Base-by-base conservation (phyloP, 2,797 vertebrate genomes). In the Tachyglossus aculeatus region DNA sequence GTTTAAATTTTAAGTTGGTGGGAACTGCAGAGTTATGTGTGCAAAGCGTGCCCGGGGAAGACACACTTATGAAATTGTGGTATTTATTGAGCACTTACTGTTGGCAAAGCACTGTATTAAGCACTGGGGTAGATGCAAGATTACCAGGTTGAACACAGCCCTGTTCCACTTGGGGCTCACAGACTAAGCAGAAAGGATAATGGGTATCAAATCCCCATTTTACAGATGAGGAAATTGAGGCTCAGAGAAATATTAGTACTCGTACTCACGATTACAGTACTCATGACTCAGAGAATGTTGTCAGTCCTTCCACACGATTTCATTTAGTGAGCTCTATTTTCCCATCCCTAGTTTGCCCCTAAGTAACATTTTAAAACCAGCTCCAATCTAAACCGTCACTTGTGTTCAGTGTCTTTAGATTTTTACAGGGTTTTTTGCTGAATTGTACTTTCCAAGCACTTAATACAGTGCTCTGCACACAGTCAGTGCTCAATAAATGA, bases 341-440 rank as follows among this genome's bases (percentile, higher is more conserved):
- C 72, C 57, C 9, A 69, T 82, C 51, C 48, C 64, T 53, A 19
- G 48, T 76, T 84, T 63, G 80, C 78, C 67, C 59, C 60, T 63
- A 16, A 72, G 67, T 39, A 69, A 31, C 67, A 55, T 70, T 57
- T 83, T 74, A 43, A 63, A 81, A 45, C 27, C 61, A 55, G 63
- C 36, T 10, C 53, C 58, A 79, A 36, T 65, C 72, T 73, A 39
- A 33, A 38, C 69, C 50, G 41, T 67, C 71, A 59, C 51, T 43
- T 57, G 45, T 53, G 22, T 34, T 80, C 75, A 3, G 21, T 39
- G 45, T 47, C 61, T 68, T 3, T 45, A 55, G 54, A n/a, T n/a
- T n/a, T n/a, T n/a, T n/a, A n/a, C n/a, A n/a, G n/a, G 56, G 27
- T 0, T 15, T 15, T 1, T n/a, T 14, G 37, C 7, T 19, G 59